Evolutionary conservation across 2,797 vertebrate species (phyloP), one percentile per base, ranked within the genome.

Genomic region (Amblyopsis hoosieri): DNA sequence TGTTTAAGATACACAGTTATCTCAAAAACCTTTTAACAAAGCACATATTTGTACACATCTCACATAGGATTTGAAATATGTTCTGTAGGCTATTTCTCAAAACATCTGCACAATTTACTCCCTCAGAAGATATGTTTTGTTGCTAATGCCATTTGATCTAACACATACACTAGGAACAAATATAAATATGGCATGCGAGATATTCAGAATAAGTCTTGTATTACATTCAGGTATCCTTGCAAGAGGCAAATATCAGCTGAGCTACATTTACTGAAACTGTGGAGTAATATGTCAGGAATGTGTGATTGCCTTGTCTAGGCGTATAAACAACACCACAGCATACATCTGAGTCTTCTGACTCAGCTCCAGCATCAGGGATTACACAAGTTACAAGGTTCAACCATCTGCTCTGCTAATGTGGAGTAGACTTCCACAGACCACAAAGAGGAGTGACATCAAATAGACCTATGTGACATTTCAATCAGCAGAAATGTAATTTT

Each of bases 221-320:
- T 29, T 29, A 60, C 37, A 9, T 7, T 42, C 37, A 42, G 7
- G 37, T 9, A 42, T 7, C 37, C 13, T 57, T 57, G 2, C 1
- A 31, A 3, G 56, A 60, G 68, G 60, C 45, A 54, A 13, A 62
- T 1, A 71, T 71, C 84, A 87, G 82, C 78, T 85, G 79, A 80
- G 60, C 49, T 10, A 57, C 68, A 72, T 72, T 84, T 78, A 85
- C 72, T 75, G 82, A 73, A 81, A 80, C 80, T 69, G 57, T 64
- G 52, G 62, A 79, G 64, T 75, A 83, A 83, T 81, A 75, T 77
- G 69, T 67, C 67, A 86, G 78, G 87, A 87, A 90, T 87, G 75
- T 80, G 70, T 70, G 77, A 74, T 74, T 60, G 66, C 72, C 67
- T 60, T 69, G 67, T 66, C 15, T 61, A 77, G 58, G 62, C 65